phyloP scores from a whole-genome alignment of 2,888 invertebrate species.

The Luffia ferchaultella region DNA sequence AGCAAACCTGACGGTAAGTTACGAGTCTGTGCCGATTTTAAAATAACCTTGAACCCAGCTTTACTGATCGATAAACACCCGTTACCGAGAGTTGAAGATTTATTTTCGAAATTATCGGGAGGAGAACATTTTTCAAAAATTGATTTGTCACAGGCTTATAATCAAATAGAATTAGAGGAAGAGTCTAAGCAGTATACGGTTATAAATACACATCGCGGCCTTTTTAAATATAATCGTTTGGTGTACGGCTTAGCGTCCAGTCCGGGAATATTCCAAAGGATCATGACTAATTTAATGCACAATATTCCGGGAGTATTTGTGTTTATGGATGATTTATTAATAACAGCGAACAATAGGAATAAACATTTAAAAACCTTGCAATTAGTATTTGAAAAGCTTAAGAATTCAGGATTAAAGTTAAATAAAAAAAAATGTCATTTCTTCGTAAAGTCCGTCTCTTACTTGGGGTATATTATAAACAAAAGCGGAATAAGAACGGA shows the following conservation, averaged over 20 bases:
- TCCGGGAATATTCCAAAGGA: constrained; percentile 16
- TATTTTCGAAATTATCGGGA: constrained; percentile 6
- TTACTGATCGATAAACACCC: constrained; percentile 16
- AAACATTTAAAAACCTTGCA: constrained; percentile 9
- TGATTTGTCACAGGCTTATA: constrained; percentile 6
- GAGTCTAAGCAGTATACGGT: constrained; percentile 12
- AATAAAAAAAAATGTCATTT: constrained; percentile 14
- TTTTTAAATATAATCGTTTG: constrained; percentile 16
- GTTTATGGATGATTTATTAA: constrained; percentile 14
- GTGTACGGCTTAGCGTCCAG: constrained; percentile 15
- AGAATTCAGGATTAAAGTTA: constrained; percentile 10
- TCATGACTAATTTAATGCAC: constrained; percentile 7
- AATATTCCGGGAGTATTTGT: constrained; percentile 10
- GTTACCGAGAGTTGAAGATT: constrained; percentile 10
- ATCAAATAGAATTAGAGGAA: constrained; percentile 11
- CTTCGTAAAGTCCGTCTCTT: constrained; percentile 15
- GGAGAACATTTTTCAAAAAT: constrained; percentile 1
- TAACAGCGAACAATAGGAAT: too few species aligned
- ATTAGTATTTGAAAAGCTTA: constrained; percentile 10
- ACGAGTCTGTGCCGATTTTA: constrained; percentile 1
- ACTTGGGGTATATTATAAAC: constrained; percentile 14
- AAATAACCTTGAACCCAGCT: constrained; percentile 17
- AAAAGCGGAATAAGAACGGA: constrained; percentile 5
- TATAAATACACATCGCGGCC: constrained; percentile 16
- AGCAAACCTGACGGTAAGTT: constrained; percentile 3